Base-by-base conservation (phyloP, 2,888 invertebrate genomes). In the Rhynchonema sp. region DNA sequence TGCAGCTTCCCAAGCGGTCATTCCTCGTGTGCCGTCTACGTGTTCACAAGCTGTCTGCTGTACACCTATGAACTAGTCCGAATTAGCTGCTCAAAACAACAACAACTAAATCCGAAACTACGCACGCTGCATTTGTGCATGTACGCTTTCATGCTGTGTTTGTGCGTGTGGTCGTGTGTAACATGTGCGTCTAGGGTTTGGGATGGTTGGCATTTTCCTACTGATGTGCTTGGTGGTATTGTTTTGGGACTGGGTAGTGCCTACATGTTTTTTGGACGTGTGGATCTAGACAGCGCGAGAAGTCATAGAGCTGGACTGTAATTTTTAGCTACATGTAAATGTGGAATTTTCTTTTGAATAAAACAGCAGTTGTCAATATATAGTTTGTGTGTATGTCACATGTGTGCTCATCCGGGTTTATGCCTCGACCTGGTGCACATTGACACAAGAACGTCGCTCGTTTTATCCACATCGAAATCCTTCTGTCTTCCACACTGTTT, bases 201-300 rank as follows among this genome's bases (percentile, higher is more conserved):
- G 1, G 62, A 62, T 26, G 20, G 52, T 30, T 62, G 62, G 62
- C 62, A 62, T 49, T 58, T 57, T 30, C 20, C 27, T 2, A 46
- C 53, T n/a, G 62, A 62, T 46, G 62, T 62, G 2, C 2, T 58
- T 9, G 62, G 57, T 23, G 62, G 62, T 22, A 23, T 55, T 2
- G 52, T 53, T 6, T 29, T 62, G 30, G 62, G 62, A 9, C 2
- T 30, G 13, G 17, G 9, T 13, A 23, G 27, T 6, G 57, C 53
- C 29, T 46, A 28, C 13, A 29, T 46, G 22, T 30, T 46, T 2
- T 57, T 59, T 17, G 46, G 25, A 9, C 26, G 46, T 22, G 52
- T 22, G 13, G n/a, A 6, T 6, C 23, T 13, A 3, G n/a, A 52
- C 23, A 60, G 57, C 29, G 60, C 52, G 13, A 59, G 22, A 23